phyloP scores from a whole-genome alignment of 1,140 invertebrate species.

The Drosophila micromelanica region DNA sequence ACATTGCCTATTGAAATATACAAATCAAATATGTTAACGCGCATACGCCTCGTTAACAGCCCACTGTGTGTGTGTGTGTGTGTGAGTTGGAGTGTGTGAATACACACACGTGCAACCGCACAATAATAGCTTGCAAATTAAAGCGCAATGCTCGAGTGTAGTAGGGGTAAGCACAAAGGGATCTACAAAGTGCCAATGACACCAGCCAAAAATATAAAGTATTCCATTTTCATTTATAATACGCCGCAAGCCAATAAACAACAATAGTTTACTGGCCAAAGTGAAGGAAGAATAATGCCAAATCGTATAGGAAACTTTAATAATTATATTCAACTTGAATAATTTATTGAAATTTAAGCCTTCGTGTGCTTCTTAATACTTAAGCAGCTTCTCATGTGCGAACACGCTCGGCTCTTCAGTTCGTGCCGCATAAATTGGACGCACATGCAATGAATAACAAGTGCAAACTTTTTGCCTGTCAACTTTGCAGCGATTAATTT shows the following conservation, averaged over 20 bases:
- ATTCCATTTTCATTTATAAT: neutral
- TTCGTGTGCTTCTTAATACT: too few relatives aligned
- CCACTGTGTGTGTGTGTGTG: constrained; percentile 28
- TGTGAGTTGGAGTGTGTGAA: constrained; percentile 10
- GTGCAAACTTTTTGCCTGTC: constrained; percentile 18
- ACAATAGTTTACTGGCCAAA: too few relatives aligned
- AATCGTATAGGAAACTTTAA: too few relatives aligned
- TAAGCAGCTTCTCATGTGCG: too few relatives aligned
- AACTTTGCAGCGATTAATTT: constrained; percentile 27
- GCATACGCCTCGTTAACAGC: constrained; percentile 49
- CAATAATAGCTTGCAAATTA: constrained; percentile 53
- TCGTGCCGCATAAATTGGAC: neutral
- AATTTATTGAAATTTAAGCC: too few relatives aligned
- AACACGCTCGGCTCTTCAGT: too few relatives aligned
- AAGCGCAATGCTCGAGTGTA: constrained; percentile 12
- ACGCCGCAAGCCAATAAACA: neutral
- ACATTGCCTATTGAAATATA: constrained; percentile 43
- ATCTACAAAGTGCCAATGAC: neutral
- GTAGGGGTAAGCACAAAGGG: neutral
- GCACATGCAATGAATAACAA: constrained; percentile 19
- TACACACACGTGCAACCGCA: constrained; percentile 46
- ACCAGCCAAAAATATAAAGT: neutral
- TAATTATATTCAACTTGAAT: too few relatives aligned
- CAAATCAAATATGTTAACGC: constrained; percentile 61
- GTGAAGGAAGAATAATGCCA: neutral